Percentiles rank a stretch among this genome's conserved stretches.
phyloP scores from a whole-genome alignment of 2,888 invertebrate genomes.

The Eutolmus rufibarbis region DNA sequence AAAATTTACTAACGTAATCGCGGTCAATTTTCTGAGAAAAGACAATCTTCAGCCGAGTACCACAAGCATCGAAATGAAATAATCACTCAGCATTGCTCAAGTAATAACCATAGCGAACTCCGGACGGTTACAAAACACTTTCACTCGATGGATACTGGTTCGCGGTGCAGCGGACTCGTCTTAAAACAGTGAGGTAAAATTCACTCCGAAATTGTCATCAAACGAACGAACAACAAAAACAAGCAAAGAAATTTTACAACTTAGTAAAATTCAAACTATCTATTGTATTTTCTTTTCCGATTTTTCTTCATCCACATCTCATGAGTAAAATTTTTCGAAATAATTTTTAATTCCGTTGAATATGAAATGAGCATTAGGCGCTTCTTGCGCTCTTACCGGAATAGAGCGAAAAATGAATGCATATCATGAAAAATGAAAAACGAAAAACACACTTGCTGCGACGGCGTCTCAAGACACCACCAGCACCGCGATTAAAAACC shows the following conservation, averaged over 20 bases:
- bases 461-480: neutral
- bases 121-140: constrained; percentile 24
- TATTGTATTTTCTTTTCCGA: neutral
- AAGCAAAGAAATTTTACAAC: neutral
- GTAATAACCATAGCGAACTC: constrained; percentile 6
- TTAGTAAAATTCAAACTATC: neutral
- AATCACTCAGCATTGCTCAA: neutral
- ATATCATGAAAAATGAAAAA: neutral
- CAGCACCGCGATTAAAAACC: neutral
- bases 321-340: neutral
- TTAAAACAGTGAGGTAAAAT: neutral
- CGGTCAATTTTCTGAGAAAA: neutral
- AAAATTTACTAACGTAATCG: neutral
- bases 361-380: neutral
- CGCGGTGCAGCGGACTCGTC: neutral
- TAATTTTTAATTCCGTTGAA: neutral
- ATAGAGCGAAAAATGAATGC: neutral
- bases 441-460: neutral
- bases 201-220: neutral
- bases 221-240: neutral
- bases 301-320: neutral
- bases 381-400: neutral
- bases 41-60: constrained; percentile 1
- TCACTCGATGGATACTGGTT: constrained; percentile 29
- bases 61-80: constrained; percentile 12